These are phyloP conservation scores for Lepidocyrtinus sp. DNA, from an alignment of 2,888 invertebrate genomes.

Conservation along the genomic window DNA sequence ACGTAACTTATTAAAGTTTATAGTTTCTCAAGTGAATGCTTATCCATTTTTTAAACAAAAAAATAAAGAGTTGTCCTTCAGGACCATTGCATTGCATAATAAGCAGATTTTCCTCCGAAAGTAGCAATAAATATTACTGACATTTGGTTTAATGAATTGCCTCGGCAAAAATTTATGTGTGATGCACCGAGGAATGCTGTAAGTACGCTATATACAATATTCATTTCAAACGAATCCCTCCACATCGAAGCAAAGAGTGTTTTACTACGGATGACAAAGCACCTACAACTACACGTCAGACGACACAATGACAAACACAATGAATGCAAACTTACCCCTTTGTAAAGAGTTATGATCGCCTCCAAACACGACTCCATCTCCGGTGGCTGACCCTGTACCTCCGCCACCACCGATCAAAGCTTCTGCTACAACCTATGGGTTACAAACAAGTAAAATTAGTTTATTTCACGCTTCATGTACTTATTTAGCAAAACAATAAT, in stretches of 20 bases:
- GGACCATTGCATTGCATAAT: no score
- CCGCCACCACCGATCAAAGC: conserved; percentile 58
- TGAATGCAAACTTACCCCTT: conserved; percentile 42
- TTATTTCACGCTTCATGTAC: neutral
- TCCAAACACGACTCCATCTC: conserved; percentile 44
- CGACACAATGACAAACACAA: neutral
- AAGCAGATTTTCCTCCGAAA: no score
- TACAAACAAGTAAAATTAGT: conserved; percentile 15
- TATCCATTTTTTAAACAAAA: no score
- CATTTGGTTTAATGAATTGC: neutral
- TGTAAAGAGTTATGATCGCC: conserved; percentile 59
- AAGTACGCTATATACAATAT: neutral
- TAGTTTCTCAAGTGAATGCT: no score
- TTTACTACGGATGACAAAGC: no score
- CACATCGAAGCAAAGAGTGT: no score
- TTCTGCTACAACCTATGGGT: conserved; percentile 56
- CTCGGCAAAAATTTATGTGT: neutral
- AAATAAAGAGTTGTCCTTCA: no score
- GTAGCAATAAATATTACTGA: neutral
- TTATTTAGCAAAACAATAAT: neutral
- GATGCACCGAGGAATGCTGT: neutral
- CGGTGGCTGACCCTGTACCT: conserved; percentile 53
- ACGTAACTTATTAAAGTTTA: no score
- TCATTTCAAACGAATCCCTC: no score
- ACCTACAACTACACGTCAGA: no score